Base-by-base conservation (phyloP, 1,140 invertebrate species). In the Linepithema humile region DNA sequence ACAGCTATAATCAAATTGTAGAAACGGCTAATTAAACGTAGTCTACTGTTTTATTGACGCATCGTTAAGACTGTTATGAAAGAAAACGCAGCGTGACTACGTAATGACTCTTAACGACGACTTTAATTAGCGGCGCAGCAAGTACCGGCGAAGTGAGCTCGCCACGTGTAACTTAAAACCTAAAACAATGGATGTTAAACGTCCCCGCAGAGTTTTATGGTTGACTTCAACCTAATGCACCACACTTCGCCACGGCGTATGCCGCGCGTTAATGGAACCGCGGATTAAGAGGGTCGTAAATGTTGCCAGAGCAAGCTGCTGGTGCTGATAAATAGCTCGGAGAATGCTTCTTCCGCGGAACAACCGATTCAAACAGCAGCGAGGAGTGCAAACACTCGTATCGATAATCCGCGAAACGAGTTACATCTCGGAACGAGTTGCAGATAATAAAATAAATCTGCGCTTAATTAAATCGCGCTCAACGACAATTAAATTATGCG, bases 231-330 rank as follows among this genome's bases (percentile, higher is more conserved):
- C 38, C 55, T 85, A 90, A 85, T 90, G 85, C 80, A 72, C 74
- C 59, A 90, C 87, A 83, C 83, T 85, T 90, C 85, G 78, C 83
- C 65, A 45, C 83, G 83, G 84, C 86, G 87, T 89, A 88, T 88
- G 67, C 57, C 48, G 67, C 57, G 67, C 87, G 82, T 82, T 86
- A 88, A 85, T 85, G 83, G 74, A 87, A 88, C 83, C 85, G 48
- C 87, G 87, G 89, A 90, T 90, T 88, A 90, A 89, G 85, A 77
- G 87, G 65, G 74, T 83, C 77, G 86, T 90, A 90, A 90, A 90
- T 85, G 83, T 73, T 70, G 82, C 84, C 82, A 69, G 80, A 45
- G 40, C 88, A 83, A 83, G 65, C 88, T 87, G 86, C 64, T 83
- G 78, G 74, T 74, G 74, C 88, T 90, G 82, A 88, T 90, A 90